Base-by-base conservation (phyloP, 2,888 invertebrate species). In the Acrobasis repandana region DNA sequence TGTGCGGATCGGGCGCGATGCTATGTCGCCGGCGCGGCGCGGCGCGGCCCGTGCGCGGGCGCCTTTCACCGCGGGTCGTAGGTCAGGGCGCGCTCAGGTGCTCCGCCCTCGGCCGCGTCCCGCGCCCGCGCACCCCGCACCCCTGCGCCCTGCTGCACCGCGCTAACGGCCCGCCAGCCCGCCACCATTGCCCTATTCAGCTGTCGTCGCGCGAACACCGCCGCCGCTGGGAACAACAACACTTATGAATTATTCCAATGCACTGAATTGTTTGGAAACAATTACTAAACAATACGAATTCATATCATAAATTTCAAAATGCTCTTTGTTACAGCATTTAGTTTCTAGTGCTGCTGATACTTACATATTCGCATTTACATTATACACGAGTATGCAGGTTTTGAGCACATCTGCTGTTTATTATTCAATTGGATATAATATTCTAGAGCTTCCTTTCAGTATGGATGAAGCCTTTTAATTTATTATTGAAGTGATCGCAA, bases 11-110 rank as follows among this genome's bases (percentile, higher is more conserved):
- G 77, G 74, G 76, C 72, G 80, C 82, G 86, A 80, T 82, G 86
- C 79, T 81, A 80, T 88, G 88, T 86, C 85, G 84, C 79, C 80
- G 81, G 80, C 81, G 80, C 67, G 64, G 80, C 81, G 80, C 67
- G 64, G 67, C 63, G 65, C 67, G 70, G 78, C 71, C 78, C 76
- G 79, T 79, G 83, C 83, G 81, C 87, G 83, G 75, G 88, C 89
- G 90, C 91, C 91, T 92, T 91, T 92, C 91, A 92, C 91, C 88
- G 82, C 88, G 74, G 91, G 91, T 92, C 91, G 88, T 77, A 90
- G 91, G 91, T 91, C 91, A 92, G 91, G 91, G 91, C 90, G 91
- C 90, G 84, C 91, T 91, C 90, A 88, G 91, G 91, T 88, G 91
- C 91, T 87, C 90, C 89, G 89, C 90, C 89, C 90, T 81, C 82